Conservation (phyloP, 2,888 invertebrate species). For the Carpatolechia fugitivella region DNA sequence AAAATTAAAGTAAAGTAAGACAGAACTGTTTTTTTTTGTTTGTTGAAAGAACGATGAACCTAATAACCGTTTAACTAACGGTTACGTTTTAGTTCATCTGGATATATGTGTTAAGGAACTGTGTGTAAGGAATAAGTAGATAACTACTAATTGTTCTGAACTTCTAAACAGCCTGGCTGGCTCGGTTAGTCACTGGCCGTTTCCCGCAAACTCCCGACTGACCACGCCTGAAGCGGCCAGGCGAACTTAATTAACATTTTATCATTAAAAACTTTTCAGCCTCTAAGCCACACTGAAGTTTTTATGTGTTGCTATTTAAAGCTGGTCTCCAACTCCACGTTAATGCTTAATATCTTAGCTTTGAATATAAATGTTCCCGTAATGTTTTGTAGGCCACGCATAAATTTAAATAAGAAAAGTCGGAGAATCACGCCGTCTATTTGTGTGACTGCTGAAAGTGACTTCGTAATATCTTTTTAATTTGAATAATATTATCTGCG, state of each 20-base stretch:
- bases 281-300: background rate
- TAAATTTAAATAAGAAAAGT: conserved; percentile 35
- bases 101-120: too few species aligned
- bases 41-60: too few species aligned
- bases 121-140: too few species aligned
- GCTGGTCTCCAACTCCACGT: background rate
- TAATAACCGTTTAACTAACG: too few species aligned
- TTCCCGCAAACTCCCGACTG: background rate
- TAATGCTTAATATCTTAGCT: conserved; percentile 13
- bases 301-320: conserved; percentile 6
- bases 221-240: background rate
- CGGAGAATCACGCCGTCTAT: conserved; percentile 31
- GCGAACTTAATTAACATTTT: conserved; percentile 8
- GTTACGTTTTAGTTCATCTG: too few species aligned
- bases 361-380: conserved; percentile 27
- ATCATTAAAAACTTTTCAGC: conserved; percentile 8
- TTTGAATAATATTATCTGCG: conserved; percentile 48
- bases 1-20: too few species aligned
- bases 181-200: background rate
- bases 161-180: background rate
- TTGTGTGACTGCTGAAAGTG: conserved; percentile 37
- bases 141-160: background rate
- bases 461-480: conserved; percentile 48
- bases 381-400: conserved; percentile 29
- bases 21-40: too few species aligned